Evolutionary conservation across 1,140 invertebrate species (phyloP), one percentile per base, ranked within the genome.

Genomic region (Diploscapter pachys): DNA sequence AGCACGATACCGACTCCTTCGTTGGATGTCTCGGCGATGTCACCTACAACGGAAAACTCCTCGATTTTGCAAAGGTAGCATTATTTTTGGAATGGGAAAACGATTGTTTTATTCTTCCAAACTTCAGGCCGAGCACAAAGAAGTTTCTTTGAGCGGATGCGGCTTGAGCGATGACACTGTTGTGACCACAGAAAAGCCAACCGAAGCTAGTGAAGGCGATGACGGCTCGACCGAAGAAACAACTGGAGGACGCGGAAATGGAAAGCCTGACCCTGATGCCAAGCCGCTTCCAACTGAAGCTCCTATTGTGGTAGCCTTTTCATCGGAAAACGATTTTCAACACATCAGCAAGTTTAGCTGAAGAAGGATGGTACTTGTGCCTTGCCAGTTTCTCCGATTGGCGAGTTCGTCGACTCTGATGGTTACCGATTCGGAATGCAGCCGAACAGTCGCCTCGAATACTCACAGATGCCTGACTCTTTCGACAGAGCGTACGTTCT

Each of bases 11-110:
- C 9, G 67, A 63, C 6, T 77, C 90, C 1, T 93, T 94, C 82
- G 86, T 89, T 51, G 94, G 94, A 2, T 95, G 93, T 82, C 90
- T 96, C 62, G 92, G 92, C 8, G 93, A 96, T 83, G 90, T 92
- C 0, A 93, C 92, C 2, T 85, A 94, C 3, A 94, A 95, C 81
- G 91, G 91, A 48, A 88, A 87, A 48, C 90, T 93, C 62, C 88
- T 93, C 50, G 93, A 94, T 83, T 92, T 95, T 86, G 92, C 91
- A 5, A 90, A 90, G 76, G 88, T 91, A 0, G 89, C 31, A 31
- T 91, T 90, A 59, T 31, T 49, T 13, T 48, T 49, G 9, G 13
- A 11, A 52, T 52, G 62, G 50, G 59, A 53, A 0, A n/a, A 52
- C 52, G 67, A 59, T 5, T 31, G 31, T 31, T 31, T 31, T 31